Evolutionary conservation across 1,140 invertebrate species (phyloP).

Genomic region (Drosophila sproati): DNA sequence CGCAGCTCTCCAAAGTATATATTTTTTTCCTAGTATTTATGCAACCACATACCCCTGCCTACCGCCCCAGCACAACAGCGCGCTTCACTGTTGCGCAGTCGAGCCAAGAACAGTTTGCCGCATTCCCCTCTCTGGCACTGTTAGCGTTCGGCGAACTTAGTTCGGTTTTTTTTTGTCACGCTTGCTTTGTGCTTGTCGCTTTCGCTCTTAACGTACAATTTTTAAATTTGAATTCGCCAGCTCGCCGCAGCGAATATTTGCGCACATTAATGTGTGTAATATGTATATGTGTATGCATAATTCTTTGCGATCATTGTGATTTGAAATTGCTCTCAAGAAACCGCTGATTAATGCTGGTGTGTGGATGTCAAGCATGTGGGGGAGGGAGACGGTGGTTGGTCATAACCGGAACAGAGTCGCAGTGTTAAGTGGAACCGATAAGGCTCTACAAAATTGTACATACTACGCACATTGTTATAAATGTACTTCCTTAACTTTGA

Average conservation of each 20-base stretch:
- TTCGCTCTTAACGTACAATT: constrained; percentile 59
- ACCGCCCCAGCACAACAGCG: constrained; percentile 9
- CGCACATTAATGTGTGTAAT: not conserved
- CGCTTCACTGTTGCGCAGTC: constrained; percentile 24
- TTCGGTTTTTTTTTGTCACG: constrained; percentile 15
- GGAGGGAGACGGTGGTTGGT: not conserved
- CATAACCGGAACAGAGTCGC: constrained; percentile 52
- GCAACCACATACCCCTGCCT: constrained; percentile 38
- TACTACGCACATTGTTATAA: not conserved
- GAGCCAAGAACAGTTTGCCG: constrained; percentile 37
- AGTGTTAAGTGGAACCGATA: constrained; percentile 9
- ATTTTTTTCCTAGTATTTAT: constrained; percentile 71
- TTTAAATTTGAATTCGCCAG: constrained; percentile 64
- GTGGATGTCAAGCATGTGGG: not conserved
- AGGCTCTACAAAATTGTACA: not conserved
- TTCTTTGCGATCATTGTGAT: constrained; percentile 68
- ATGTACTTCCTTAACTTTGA: constrained; percentile 8
- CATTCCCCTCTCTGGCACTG: constrained; percentile 17
- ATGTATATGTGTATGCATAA: constrained; percentile 7
- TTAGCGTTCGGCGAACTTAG: not conserved
- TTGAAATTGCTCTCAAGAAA: constrained; percentile 50
- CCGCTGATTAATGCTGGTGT: constrained; percentile 53
- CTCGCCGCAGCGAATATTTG: constrained; percentile 25
- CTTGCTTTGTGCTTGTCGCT: constrained; percentile 25
- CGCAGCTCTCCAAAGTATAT: constrained; percentile 21